Evolutionary conservation across 2,113 vertebrate species (phyloP), one percentile per base, ranked within the genome.

Genomic region (Forbesichthys agassizii): DNA sequence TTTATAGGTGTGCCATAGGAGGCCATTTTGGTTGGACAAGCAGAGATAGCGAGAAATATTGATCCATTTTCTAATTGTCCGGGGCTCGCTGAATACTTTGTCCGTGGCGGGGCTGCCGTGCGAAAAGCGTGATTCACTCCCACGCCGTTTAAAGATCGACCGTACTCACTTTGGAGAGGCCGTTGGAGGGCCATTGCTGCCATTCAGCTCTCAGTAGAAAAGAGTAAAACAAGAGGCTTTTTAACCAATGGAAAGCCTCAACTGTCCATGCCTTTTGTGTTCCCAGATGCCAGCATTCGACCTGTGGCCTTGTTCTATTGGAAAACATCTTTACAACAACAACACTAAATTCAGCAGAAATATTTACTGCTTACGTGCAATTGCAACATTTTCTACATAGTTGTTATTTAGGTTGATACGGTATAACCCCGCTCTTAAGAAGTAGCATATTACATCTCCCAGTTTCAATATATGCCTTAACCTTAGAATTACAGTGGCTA

Each of bases 61-160:
- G 71, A 88, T 83, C 74, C 48, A 52, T 64, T 63, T 46, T 71
- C 72, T 85, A 74, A 81, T 70, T 71, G 76, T 70, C 33, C 16
- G 4, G 47, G 48, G 48, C 60, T 77, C 69, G 20, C 66, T 69
- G 62, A 77, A 72, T 47, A 59, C 58, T 56, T 42, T 70, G 52
- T 69, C 62, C 48, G 53, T 49, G 60, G 48, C 2, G 27, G 27
- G 27, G 27, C 27, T 27, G 27, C 27, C 27, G 27, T 27, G 27
- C 27, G n/a, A 48, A 0, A 51, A 4, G 64, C 53, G 57, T 71
- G 73, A 88, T 73, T 86, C 64, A 18, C 66, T 47, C 27, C 64
- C 64, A 18, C 66, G 47, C 27, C 64, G 61, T 53, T 63, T 59
- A n/a, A 18, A 59, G 16, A 59, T n/a, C 57, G 48, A 58, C 53